phyloP scores from a whole-genome alignment of 2,888 invertebrate species.

The Cosmorhoe ocellata region DNA sequence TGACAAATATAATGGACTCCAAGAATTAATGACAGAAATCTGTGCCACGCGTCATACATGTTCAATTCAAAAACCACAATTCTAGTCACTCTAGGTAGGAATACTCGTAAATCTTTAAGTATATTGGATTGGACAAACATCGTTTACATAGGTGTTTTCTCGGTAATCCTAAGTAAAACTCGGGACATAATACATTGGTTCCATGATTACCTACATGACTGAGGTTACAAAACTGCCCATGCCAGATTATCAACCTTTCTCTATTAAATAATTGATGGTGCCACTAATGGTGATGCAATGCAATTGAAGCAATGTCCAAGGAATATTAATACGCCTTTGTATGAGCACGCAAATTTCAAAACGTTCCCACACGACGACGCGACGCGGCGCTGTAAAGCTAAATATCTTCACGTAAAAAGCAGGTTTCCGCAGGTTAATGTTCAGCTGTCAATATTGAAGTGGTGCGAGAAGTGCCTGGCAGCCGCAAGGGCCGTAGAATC shows the following conservation, averaged over 20 bases:
- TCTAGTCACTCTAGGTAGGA: no score
- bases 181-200: neutral
- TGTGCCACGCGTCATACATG: constrained; percentile 21
- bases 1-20: constrained; percentile 24
- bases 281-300: constrained; percentile 31
- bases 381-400: neutral
- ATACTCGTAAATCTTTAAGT: no score
- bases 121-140: no score
- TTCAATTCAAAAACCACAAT: neutral
- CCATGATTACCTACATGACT: neutral
- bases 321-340: constrained; percentile 33
- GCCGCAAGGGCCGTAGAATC: neutral
- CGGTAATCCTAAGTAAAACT: no score
- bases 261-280: constrained; percentile 32
- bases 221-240: constrained; percentile 3
- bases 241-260: constrained; percentile 21
- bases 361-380: constrained; percentile 44
- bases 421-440: neutral
- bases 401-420: constrained; percentile 7
- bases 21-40: constrained; percentile 17
- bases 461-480: neutral
- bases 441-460: neutral
- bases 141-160: no score
- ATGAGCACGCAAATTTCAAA: constrained; percentile 38
- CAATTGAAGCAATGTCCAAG: constrained; percentile 24